Evolutionary conservation across 2,113 vertebrate species (phyloP).

Genomic region (Otus sunia): DNA sequence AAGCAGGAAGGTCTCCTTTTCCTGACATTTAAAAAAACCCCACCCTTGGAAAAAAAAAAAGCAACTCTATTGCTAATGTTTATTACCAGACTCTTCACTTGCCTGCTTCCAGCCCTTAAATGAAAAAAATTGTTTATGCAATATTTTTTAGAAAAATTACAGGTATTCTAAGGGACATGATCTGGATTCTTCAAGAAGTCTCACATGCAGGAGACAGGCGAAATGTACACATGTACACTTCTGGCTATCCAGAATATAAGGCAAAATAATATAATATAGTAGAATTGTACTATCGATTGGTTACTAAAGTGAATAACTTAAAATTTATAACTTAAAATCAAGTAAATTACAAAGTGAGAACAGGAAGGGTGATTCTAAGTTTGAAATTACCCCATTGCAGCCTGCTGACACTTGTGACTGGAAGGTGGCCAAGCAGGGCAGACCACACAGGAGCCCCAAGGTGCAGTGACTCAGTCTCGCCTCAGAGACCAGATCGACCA

Average conservation of each 20-base stretch:
- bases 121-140: neutral
- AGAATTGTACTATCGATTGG: neutral
- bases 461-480: fast-evolving
- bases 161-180: neutral
- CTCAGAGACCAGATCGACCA: neutral
- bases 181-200: neutral
- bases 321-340: neutral
- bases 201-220: neutral
- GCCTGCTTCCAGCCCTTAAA: neutral
- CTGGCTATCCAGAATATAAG: neutral
- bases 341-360: neutral
- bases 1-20: conserved; percentile 75
- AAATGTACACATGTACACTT: neutral
- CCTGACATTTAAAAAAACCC: conserved; percentile 72
- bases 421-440: neutral
- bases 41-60: conserved; percentile 47
- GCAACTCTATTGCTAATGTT: neutral
- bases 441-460: neutral
- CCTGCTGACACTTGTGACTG: fast-evolving
- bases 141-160: neutral
- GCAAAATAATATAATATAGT: neutral
- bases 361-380: neutral
- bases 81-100: neutral
- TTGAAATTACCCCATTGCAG: neutral
- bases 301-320: neutral